Evolutionary conservation across 2,113 vertebrate species (phyloP), one percentile per base, ranked within the genome.

Genomic region (Rousettus leschenaultii): DNA sequence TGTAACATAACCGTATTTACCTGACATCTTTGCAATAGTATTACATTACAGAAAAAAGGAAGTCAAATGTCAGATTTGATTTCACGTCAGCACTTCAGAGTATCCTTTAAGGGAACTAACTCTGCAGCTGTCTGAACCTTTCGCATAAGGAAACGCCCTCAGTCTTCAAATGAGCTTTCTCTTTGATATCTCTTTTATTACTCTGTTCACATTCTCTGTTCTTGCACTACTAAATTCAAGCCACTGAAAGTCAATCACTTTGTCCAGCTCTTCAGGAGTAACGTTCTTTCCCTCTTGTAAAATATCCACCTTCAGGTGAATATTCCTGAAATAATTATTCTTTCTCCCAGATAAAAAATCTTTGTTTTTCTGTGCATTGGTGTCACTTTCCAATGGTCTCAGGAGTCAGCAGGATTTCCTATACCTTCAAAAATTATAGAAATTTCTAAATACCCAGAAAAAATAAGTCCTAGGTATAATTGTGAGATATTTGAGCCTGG

Each of bases 11-110:
- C 63, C 82, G 70, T 95, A 70, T 40, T 51, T 96, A 97, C 93
- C 79, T 98, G 92, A 94, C 95, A 98, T 92, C 91, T 97, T 96
- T 92, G 95, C 63, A 95, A 97, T 97, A 97, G 87, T 84, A 96
- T 94, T 22, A 22, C 15, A 91, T 97, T 97, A 95, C 70, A 91
- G 63, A 94, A 74, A 43, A 87, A 70, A 91, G 43, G 35, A 3
- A 96, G 74, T 92, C 70, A 75, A 95, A 68, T 68, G 68, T 89
- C 79, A 91, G 77, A 92, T 93, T 45, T 86, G 78, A 97, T 94
- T 91, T 71, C 85, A 57, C 91, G 51, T 87, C 90, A 96, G 84
- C 89, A 22, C 11, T 19, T 96, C 43, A 82, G 84, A 97, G 79
- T 96, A 92, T 96, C 93, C 70, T 95, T 78, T 96, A 97, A 88